phyloP scores from a whole-genome alignment of 2,113 vertebrate species.

The Paratilapia polleni region DNA sequence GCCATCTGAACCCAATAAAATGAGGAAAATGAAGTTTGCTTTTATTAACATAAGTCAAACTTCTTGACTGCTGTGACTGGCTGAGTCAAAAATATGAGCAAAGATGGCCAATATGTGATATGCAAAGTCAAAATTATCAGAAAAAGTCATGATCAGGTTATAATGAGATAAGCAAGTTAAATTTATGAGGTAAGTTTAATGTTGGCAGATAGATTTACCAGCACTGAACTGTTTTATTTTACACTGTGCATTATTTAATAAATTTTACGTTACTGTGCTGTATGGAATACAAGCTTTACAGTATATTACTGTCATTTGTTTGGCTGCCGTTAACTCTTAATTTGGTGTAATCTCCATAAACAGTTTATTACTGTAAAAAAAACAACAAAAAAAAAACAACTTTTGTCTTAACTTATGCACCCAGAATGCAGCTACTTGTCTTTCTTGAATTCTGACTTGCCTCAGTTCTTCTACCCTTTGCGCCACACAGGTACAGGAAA shows the following conservation, averaged over 20 bases:
- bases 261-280: background rate
- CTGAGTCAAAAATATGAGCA: background rate
- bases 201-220: background rate
- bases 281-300: background rate
- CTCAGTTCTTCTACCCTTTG: background rate
- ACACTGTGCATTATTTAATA: background rate
- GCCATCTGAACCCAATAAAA: slow-evolving; percentile 1
- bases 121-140: background rate
- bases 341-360: too few relatives aligned
- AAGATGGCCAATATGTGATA: background rate
- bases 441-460: background rate
- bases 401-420: background rate
- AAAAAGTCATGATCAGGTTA: background rate
- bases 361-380: too few relatives aligned
- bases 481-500: background rate
- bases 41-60: background rate
- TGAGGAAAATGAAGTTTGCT: background rate
- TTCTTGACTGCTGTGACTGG: background rate
- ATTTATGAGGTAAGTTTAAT: background rate
- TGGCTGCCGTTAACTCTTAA: background rate
- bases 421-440: background rate
- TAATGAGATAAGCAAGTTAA: background rate
- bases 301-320: background rate
- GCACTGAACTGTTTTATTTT: background rate
- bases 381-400: too few relatives aligned